A percentile compares a stretch with the other conserved stretches of the same genome.
phyloP scores from a whole-genome alignment of 1,140 invertebrate genomes.

The Meloidogyne chitwoodi region DNA sequence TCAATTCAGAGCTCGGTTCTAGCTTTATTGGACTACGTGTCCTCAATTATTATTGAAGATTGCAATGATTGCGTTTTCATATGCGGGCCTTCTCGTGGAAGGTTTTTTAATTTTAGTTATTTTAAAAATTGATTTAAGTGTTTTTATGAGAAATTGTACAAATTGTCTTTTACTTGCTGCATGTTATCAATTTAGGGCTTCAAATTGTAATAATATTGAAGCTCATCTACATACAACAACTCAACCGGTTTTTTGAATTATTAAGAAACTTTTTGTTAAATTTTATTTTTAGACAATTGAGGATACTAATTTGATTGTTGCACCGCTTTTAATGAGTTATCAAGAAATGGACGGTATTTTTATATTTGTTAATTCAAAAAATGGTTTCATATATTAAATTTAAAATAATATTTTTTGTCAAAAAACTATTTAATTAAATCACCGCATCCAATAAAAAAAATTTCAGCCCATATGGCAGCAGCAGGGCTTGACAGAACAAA shows the following conservation, averaged over 20 bases:
- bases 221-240: slow-evolving; percentile 10
- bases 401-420: too few relatives aligned
- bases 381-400: too few relatives aligned
- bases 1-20: slow-evolving; percentile 4
- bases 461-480: slow-evolving; percentile 7
- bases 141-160: slow-evolving; percentile 11
- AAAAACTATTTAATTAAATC: too few relatives aligned
- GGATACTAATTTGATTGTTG: slow-evolving; percentile 11
- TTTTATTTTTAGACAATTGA: slow-evolving; percentile 14
- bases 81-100: slow-evolving; percentile 10
- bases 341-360: background rate
- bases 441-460: background rate
- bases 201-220: slow-evolving; percentile 7
- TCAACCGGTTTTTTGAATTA: background rate
- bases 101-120: background rate
- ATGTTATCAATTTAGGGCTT: slow-evolving; percentile 13
- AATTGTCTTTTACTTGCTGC: slow-evolving; percentile 16
- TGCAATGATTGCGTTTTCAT: slow-evolving; percentile 15
- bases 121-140: background rate
- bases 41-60: slow-evolving; percentile 11
- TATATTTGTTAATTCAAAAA: background rate
- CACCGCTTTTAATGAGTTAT: slow-evolving; percentile 19
- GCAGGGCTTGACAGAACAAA: slow-evolving; percentile 2
- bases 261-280: background rate
- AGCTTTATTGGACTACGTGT: slow-evolving; percentile 2